phyloP scores from a whole-genome alignment of 2,888 invertebrate species.

The Torymus texanus region DNA sequence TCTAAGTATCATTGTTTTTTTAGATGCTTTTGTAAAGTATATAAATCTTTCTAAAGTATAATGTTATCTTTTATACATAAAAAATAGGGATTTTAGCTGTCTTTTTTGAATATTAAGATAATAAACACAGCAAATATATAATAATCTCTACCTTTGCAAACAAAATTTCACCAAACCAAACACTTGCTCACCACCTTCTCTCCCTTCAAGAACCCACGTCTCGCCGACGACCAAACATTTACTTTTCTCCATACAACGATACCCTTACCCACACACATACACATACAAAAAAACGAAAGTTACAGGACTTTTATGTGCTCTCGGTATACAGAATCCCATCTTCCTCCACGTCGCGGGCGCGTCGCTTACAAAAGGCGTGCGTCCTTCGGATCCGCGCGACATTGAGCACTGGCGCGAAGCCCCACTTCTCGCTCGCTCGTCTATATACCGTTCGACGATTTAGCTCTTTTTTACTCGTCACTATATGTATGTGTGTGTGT shows the following conservation, averaged over 20 bases:
- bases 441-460: slow-evolving; percentile 24
- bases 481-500: neutral
- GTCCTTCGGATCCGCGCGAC: slow-evolving; percentile 35
- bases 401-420: slow-evolving; percentile 7
- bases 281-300: slow-evolving; percentile 8
- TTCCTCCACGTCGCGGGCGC: slow-evolving; percentile 4
- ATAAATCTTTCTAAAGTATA: no score
- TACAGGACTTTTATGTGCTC: neutral
- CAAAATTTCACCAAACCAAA: no score
- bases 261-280: no score
- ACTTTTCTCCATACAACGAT: neutral
- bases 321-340: neutral
- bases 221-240: slow-evolving; percentile 11
- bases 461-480: slow-evolving; percentile 34
- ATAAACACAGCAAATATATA: no score
- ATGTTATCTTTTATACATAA: no score
- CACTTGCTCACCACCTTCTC: neutral
- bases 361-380: slow-evolving; percentile 14
- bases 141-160: no score
- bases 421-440: slow-evolving; percentile 4
- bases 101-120: no score
- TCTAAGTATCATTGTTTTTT: no score
- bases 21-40: no score
- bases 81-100: no score
- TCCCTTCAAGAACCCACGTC: neutral